Percentiles rank a stretch among this genome's conserved stretches.
Evolutionary conservation across 2,888 invertebrate species (phyloP).

Genomic region (Iselma pallidipennis): DNA sequence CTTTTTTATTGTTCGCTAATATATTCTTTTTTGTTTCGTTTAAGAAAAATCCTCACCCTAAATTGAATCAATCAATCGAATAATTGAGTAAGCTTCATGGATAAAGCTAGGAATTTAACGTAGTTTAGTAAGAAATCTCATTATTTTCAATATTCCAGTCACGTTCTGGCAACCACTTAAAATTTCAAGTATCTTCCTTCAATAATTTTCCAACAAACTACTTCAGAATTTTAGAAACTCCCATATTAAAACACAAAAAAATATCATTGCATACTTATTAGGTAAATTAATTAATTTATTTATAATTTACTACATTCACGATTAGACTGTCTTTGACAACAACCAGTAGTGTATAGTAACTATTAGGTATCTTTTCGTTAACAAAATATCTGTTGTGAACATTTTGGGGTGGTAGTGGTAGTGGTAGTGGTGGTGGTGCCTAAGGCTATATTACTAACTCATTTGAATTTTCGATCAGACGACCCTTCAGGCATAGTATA

Average conservation of each 20-base stretch:
- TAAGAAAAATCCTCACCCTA: not conserved
- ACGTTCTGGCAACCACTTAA: not conserved
- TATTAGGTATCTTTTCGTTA: not conserved
- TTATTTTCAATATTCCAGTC: not conserved
- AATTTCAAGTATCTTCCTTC: not conserved
- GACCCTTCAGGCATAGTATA: constrained; percentile 25
- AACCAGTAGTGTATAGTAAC: too few relatives aligned
- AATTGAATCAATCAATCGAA: not conserved
- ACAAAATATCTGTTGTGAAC: not conserved
- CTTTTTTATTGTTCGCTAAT: not conserved
- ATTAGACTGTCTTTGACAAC: too few relatives aligned
- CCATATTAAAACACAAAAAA: too few relatives aligned
- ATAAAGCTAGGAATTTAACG: not conserved
- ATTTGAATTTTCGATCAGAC: constrained; percentile 39
- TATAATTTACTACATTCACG: too few relatives aligned
- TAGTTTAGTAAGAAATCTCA: not conserved
- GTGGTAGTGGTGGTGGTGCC: constrained; percentile 20
- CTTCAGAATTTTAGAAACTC: too few relatives aligned
- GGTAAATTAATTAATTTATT: too few relatives aligned
- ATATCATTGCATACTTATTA: too few relatives aligned
- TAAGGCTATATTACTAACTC: constrained; percentile 31
- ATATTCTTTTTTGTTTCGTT: not conserved
- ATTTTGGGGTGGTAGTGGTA: not conserved
- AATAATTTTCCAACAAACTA: too few relatives aligned
- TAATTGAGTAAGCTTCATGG: not conserved